Percentiles rank a stretch among this genome's conserved stretches.
phyloP scores from a whole-genome alignment of 2,113 vertebrate species.

The Chunga burmeisteri region DNA sequence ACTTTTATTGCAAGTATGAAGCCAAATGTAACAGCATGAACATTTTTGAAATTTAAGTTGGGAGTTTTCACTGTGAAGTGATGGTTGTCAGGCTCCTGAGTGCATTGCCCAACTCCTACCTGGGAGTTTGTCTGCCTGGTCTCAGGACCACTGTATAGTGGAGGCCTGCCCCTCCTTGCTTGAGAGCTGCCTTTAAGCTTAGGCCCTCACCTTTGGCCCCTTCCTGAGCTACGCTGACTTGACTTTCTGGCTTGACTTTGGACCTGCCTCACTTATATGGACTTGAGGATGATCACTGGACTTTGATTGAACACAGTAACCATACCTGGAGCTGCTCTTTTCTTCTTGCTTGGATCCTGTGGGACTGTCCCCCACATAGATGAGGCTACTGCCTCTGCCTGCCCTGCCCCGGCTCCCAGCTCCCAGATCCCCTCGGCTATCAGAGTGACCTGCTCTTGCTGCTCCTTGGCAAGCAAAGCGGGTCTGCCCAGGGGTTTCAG shows the following conservation, averaged over 20 bases:
- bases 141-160: background rate
- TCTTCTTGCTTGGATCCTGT: background rate
- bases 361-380: fast-evolving
- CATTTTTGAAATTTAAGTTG: background rate
- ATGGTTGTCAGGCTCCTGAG: background rate
- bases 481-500: background rate
- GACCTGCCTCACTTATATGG: background rate
- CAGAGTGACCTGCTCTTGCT: background rate
- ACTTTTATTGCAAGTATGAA: background rate
- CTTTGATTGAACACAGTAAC: background rate
- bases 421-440: background rate
- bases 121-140: background rate
- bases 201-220: background rate
- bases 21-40: background rate
- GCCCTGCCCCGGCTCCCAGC: background rate
- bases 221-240: background rate
- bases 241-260: background rate
- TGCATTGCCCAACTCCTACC: background rate
- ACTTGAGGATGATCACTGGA: background rate
- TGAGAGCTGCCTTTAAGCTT: background rate
- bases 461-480: background rate
- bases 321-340: background rate
- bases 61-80: background rate
- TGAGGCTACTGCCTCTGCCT: background rate
- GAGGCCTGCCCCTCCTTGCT: background rate